Evolutionary conservation across 2,113 vertebrate genomes (phyloP).

Genomic region (Sylvietta virens): DNA sequence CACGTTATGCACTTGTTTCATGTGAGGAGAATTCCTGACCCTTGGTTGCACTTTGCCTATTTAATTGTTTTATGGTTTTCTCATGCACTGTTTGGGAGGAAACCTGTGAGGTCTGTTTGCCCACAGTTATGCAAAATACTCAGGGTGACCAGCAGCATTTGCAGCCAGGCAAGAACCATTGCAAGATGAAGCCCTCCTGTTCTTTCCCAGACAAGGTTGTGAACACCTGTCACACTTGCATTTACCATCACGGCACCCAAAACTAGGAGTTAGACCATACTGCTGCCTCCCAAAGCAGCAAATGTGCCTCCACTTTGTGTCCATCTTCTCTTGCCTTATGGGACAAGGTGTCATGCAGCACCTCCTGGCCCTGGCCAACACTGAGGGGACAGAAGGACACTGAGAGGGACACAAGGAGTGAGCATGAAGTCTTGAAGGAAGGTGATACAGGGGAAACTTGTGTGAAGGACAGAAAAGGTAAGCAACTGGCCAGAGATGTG

Average conservation of each 20-base stretch:
- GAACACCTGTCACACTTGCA: not conserved
- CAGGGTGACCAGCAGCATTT: not conserved
- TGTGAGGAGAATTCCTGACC: not conserved
- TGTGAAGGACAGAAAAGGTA: not conserved
- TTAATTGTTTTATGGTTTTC: not conserved
- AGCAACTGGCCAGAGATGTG: not conserved
- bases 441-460: not conserved
- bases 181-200: not conserved
- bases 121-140: not conserved
- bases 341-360: not conserved
- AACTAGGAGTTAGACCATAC: not conserved
- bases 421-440: not conserved
- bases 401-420: not conserved
- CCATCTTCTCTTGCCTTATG: not conserved
- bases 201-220: not conserved
- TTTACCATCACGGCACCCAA: not conserved
- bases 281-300: not conserved
- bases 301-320: not conserved
- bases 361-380: not conserved
- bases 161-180: not conserved
- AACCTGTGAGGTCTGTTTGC: not conserved
- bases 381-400: not conserved
- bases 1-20: not conserved
- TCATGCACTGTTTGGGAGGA: not conserved
- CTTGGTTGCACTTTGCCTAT: not conserved